Evolutionary conservation across 2,113 vertebrate species (phyloP).

Genomic region (Centropristis striata): DNA sequence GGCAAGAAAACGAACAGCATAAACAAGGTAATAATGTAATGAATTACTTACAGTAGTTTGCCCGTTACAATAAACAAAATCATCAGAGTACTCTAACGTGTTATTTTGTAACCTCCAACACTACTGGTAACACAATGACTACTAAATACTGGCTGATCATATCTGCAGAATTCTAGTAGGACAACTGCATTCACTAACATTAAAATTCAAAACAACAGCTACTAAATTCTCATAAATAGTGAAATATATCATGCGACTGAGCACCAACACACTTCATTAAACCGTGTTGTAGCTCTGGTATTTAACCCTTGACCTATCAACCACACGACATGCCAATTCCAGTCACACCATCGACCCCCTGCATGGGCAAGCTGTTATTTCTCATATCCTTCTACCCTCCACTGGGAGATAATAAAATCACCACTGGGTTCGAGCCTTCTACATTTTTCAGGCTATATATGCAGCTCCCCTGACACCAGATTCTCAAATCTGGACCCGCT

Average conservation of each 20-base stretch:
- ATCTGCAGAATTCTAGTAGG: neutral
- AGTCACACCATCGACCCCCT: neutral
- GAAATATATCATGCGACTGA: slow-evolving; percentile 5
- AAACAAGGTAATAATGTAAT: too few relatives aligned
- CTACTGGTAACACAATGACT: neutral
- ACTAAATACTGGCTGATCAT: neutral
- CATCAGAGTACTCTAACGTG: too few relatives aligned
- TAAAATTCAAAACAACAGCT: neutral
- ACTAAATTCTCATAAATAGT: neutral
- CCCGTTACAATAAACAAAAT: too few relatives aligned
- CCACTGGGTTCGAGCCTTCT: neutral
- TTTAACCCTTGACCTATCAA: slow-evolving; percentile 20
- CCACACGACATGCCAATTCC: slow-evolving; percentile 8
- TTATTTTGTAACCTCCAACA: neutral
- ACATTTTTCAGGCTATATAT: neutral
- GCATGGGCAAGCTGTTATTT: neutral
- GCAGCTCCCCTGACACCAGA: neutral
- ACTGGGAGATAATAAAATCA: neutral
- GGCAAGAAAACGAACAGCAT: too few relatives aligned
- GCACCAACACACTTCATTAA: slow-evolving; percentile 5
- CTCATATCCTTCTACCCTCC: neutral
- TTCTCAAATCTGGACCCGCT: neutral
- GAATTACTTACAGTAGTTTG: too few relatives aligned
- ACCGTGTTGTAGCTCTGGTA: neutral
- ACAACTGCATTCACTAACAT: neutral